A percentile compares a stretch with the other conserved stretches of the same genome.
Conservation (phyloP, 2,797 vertebrate genomes). For the Danio tinwini region DNA sequence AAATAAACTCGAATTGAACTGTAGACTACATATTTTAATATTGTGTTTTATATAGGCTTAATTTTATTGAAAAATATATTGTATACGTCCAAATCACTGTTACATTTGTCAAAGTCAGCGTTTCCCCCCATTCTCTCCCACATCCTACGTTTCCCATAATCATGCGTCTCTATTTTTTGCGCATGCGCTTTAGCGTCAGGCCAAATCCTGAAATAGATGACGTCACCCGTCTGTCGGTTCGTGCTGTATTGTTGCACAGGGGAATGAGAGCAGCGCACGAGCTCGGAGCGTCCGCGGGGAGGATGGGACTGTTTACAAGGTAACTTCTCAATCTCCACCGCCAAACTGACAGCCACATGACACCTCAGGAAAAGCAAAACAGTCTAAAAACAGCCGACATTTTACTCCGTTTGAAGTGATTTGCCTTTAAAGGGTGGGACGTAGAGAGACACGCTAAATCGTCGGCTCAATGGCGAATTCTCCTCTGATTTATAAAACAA, state of each 20-base stretch:
- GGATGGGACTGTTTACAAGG: constrained; percentile 61
- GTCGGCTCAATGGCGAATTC: not conserved
- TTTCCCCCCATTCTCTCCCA: no score
- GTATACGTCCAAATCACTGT: no score
- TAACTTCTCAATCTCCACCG: constrained; percentile 41
- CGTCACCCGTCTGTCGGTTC: constrained; percentile 55
- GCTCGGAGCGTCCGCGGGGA: constrained; percentile 32
- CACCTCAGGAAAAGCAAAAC: not conserved
- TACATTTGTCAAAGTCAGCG: no score
- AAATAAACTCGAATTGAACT: no score
- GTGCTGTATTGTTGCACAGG: constrained; percentile 56
- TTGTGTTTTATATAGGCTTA: no score
- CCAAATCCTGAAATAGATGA: constrained; percentile 33
- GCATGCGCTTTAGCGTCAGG: constrained; percentile 48
- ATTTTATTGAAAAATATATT: no score
- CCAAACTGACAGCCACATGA: constrained; percentile 13
- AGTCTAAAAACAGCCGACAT: not conserved
- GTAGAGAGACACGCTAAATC: constrained; percentile 5
- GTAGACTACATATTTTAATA: no score
- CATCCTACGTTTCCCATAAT: constrained; percentile 54
- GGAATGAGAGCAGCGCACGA: constrained; percentile 50
- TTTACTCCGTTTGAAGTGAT: not conserved
- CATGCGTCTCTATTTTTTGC: not conserved
- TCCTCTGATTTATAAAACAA: constrained; percentile 17
- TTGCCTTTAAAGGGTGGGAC: constrained; percentile 57